Evolutionary conservation across 2,888 invertebrate genomes (phyloP).

Genomic region (Orchestes rusci): DNA sequence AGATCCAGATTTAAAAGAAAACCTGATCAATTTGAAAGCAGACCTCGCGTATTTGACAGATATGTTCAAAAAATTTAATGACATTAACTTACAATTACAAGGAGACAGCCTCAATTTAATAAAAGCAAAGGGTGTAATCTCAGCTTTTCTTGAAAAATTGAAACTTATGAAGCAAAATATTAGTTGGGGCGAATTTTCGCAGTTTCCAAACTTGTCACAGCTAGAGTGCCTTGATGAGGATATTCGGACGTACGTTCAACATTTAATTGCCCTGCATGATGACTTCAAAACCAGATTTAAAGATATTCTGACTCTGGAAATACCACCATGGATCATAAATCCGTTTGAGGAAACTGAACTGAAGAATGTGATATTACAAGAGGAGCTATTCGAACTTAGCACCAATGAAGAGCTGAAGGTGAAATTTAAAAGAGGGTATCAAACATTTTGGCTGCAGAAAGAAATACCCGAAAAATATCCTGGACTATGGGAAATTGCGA

Average conservation of each 20-base stretch:
- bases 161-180: slow-evolving; percentile 12
- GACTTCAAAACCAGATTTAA: too few relatives aligned
- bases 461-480: too few relatives aligned
- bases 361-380: slow-evolving; percentile 16
- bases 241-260: too few relatives aligned
- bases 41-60: slow-evolving; percentile 25
- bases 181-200: slow-evolving; percentile 5
- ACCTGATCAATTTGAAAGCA: slow-evolving; percentile 18
- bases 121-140: slow-evolving; percentile 12
- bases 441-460: slow-evolving; percentile 26
- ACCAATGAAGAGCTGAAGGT: slow-evolving; percentile 21
- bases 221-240: too few relatives aligned
- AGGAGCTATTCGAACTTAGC: slow-evolving; percentile 6
- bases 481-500: too few relatives aligned
- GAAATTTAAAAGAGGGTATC: slow-evolving; percentile 15
- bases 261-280: too few relatives aligned
- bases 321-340: slow-evolving; percentile 14
- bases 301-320: slow-evolving; percentile 28
- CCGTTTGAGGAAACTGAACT: slow-evolving; percentile 12
- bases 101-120: slow-evolving; percentile 7
- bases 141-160: slow-evolving; percentile 8
- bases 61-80: too few relatives aligned
- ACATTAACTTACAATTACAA: slow-evolving; percentile 20
- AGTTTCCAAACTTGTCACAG: too few relatives aligned
- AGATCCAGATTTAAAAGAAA: slow-evolving; percentile 18